Percentiles rank a stretch among this genome's conserved stretches.
Evolutionary conservation across 1,140 invertebrate genomes (phyloP).

Genomic region (Capitella teleta): DNA sequence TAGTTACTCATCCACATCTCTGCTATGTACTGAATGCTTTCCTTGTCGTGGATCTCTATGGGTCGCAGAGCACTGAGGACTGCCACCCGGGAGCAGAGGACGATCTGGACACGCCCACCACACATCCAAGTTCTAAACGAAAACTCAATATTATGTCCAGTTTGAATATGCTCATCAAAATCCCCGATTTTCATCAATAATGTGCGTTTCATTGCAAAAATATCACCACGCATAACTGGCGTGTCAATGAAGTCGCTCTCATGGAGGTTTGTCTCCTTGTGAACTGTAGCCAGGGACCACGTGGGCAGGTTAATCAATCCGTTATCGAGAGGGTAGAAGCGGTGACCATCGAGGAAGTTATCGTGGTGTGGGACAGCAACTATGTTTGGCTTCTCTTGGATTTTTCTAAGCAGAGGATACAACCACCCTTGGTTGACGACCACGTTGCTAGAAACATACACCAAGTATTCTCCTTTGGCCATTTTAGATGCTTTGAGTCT

Average conservation of each 20-base stretch:
- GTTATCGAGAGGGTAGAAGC: constrained; percentile 10
- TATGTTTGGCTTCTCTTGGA: not conserved
- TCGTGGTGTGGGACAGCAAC: constrained; percentile 9
- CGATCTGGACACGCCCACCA: constrained; percentile 8
- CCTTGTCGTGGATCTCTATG: not conserved
- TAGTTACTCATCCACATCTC: constrained; percentile 12
- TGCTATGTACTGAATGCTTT: constrained; percentile 2
- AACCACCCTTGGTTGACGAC: constrained; percentile 14
- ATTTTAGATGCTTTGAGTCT: constrained; percentile 9
- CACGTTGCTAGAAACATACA: constrained; percentile 8
- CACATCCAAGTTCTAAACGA: constrained; percentile 12
- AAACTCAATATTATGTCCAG: constrained; percentile 9
- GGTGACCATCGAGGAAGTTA: constrained; percentile 10
- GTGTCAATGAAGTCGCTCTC: constrained; percentile 1
- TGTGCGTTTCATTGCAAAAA: constrained; percentile 8
- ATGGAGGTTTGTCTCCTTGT: constrained; percentile 1
- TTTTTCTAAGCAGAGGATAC: constrained; percentile 8
- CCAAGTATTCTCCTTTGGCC: constrained; percentile 9
- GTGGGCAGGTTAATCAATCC: constrained; percentile 2
- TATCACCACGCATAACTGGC: constrained; percentile 11
- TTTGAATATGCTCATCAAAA: constrained; percentile 5
- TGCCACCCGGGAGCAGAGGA: constrained; percentile 10
- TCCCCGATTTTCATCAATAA: constrained; percentile 8
- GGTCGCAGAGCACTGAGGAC: constrained; percentile 10
- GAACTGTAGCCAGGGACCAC: constrained; percentile 11